Conservation (phyloP, 1,140 invertebrate species). For the Tetragnatha versicolor region DNA sequence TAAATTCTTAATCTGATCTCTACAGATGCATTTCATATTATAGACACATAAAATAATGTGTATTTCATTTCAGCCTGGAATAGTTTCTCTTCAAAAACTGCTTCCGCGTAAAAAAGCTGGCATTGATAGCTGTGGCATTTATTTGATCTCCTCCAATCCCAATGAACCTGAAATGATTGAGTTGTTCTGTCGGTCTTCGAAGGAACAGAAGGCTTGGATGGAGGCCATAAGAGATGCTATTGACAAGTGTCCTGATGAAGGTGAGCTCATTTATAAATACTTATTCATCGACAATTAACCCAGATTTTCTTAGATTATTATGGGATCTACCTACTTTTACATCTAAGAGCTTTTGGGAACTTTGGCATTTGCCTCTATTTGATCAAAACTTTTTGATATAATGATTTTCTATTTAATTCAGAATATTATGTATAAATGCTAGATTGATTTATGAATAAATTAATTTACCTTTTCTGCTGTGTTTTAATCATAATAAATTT, state of each 20-base stretch:
- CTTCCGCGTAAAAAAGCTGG: conserved; percentile 91
- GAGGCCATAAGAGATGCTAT: conserved; percentile 76
- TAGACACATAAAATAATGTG: too few relatives aligned
- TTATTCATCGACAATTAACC: neutral
- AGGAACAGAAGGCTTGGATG: conserved; percentile 89
- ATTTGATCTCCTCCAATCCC: conserved; percentile 82
- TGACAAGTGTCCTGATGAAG: conserved; percentile 68
- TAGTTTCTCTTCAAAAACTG: conserved; percentile 88
- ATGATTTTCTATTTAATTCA: too few relatives aligned
- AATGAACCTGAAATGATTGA: conserved; percentile 94
- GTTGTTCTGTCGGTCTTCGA: conserved; percentile 84
- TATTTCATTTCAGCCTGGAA: conserved; percentile 78
- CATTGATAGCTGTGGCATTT: conserved; percentile 84
- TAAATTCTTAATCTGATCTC: too few relatives aligned
- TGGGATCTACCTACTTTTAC: too few relatives aligned
- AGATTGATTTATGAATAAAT: too few relatives aligned
- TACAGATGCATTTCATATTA: too few relatives aligned
- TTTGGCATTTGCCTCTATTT: too few relatives aligned
- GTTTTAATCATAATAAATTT: too few relatives aligned
- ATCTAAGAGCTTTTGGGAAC: too few relatives aligned
- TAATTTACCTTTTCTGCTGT: too few relatives aligned
- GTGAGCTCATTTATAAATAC: neutral
- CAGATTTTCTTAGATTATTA: too few relatives aligned
- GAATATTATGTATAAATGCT: too few relatives aligned
- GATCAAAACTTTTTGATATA: neutral